Evolutionary conservation across 2,797 vertebrate species (phyloP).

Genomic region (Chromobotia macracanthus): DNA sequence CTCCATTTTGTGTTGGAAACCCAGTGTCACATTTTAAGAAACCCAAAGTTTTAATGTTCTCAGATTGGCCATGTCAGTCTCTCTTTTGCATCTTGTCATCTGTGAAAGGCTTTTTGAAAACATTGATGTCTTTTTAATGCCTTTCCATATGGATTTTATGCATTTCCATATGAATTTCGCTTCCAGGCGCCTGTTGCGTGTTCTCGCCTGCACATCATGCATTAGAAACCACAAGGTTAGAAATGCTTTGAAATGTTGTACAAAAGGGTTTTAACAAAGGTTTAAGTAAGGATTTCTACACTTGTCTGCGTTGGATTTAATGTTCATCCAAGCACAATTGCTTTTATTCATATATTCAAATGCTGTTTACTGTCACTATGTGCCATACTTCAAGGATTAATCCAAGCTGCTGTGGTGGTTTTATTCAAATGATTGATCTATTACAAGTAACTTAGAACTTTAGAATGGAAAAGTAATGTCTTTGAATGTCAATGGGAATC

Average conservation of each 20-base stretch:
- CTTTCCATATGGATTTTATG: constrained; percentile 5
- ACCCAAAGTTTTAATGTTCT: background rate
- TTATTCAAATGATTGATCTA: constrained; percentile 22
- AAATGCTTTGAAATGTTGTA: constrained; percentile 35
- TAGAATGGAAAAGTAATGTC: constrained; percentile 13
- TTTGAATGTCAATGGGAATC: constrained; percentile 42
- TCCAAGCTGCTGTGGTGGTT: background rate
- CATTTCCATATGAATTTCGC: constrained; percentile 9
- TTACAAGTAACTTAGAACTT: constrained; percentile 28
- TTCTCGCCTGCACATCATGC: background rate
- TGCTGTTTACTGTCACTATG: constrained; percentile 27
- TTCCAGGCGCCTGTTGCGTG: background rate
- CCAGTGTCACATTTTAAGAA: background rate
- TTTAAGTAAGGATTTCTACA: constrained; percentile 40
- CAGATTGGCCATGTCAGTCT: background rate
- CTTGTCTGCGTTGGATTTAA: constrained; percentile 6
- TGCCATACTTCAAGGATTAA: constrained; percentile 34
- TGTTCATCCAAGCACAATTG: background rate
- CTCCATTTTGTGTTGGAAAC: background rate
- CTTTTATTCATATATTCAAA: constrained; percentile 37
- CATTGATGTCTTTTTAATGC: background rate
- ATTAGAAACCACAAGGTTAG: background rate
- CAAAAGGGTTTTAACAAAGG: constrained; percentile 41
- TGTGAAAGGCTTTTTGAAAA: background rate
- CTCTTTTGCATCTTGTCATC: background rate